These are phyloP conservation scores for Xestobium rufovillosum DNA, from an alignment of 2,888 invertebrate genomes.

Conservation along the genomic window DNA sequence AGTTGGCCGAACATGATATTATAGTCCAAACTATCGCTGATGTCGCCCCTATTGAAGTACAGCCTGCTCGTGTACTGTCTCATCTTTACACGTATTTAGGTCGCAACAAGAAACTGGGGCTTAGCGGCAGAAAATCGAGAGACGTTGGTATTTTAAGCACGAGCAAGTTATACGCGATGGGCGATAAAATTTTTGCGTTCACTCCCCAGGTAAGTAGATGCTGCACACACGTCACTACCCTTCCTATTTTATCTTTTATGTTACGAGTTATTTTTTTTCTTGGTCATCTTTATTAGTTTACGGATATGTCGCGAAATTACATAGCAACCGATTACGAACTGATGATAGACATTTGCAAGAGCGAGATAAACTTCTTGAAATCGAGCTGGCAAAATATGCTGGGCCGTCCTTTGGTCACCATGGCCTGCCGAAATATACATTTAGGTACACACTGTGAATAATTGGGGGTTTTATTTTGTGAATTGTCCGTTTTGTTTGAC, in stretches of 20 bases:
- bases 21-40: constrained; percentile 90
- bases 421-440: constrained; percentile 80
- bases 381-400: constrained; percentile 97
- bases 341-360: constrained; percentile 95
- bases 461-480: constrained; percentile 5
- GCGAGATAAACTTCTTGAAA: constrained; percentile 96
- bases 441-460: constrained; percentile 79
- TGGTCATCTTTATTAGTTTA: constrained; percentile 75
- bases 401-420: constrained; percentile 91
- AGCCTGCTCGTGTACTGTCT: constrained; percentile 91
- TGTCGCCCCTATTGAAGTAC: constrained; percentile 92
- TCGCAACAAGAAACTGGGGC: constrained; percentile 82
- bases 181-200: constrained; percentile 95
- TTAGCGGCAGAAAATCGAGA: constrained; percentile 91
- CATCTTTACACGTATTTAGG: constrained; percentile 93
- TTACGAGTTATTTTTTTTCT: too few species aligned
- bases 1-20: constrained; percentile 83
- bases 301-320: constrained; percentile 97
- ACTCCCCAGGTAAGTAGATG: constrained; percentile 90
- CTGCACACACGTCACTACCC: too few species aligned
- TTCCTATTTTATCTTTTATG: constrained; percentile 6
- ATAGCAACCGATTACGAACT: constrained; percentile 96
- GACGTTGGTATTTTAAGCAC: constrained; percentile 97
- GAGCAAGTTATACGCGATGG: constrained; percentile 92
- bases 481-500: not conserved